These are phyloP conservation scores for Drosophila nasuta DNA, from an alignment of 1,140 invertebrate species.

Conservation along the genomic window DNA sequence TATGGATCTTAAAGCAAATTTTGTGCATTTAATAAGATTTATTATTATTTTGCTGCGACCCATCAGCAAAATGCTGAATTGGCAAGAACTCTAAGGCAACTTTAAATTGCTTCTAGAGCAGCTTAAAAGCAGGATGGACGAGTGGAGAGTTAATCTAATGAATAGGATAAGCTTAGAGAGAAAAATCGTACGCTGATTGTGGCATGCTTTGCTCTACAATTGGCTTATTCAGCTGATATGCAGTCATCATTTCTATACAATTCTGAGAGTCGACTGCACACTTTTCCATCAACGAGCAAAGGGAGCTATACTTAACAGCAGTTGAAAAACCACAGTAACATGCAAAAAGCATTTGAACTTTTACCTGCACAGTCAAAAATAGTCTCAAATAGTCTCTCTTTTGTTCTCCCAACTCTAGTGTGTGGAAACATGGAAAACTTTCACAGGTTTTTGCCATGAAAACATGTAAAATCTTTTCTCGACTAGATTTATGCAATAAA, in stretches of 20 bases:
- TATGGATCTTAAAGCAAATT: slow-evolving; percentile 62
- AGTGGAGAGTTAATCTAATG: slow-evolving; percentile 40
- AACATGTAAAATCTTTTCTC: slow-evolving; percentile 61
- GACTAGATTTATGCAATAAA: slow-evolving; percentile 51
- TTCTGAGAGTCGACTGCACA: neutral
- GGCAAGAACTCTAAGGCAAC: slow-evolving; percentile 23
- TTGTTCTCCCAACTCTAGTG: slow-evolving; percentile 25
- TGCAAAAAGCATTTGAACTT: slow-evolving; percentile 77
- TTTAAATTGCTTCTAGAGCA: slow-evolving; percentile 40
- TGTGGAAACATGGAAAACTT: slow-evolving; percentile 56
- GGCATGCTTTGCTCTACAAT: slow-evolving; percentile 1
- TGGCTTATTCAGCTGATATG: neutral
- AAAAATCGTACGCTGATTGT: slow-evolving; percentile 16
- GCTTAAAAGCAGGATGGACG: neutral
- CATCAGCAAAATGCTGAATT: slow-evolving; percentile 9
- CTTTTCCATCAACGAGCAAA: neutral
- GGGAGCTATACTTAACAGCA: slow-evolving; percentile 33
- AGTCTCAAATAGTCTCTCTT: neutral
- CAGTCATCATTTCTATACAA: neutral
- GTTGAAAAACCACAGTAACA: slow-evolving; percentile 65
- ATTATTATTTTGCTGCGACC: slow-evolving; percentile 44
- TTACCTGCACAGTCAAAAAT: neutral
- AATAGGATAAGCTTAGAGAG: slow-evolving; percentile 38
- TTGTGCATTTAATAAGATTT: slow-evolving; percentile 63
- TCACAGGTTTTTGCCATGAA: slow-evolving; percentile 36